phyloP scores from a whole-genome alignment of 2,888 invertebrate genomes.

The Disparrhopalites patrizii region DNA sequence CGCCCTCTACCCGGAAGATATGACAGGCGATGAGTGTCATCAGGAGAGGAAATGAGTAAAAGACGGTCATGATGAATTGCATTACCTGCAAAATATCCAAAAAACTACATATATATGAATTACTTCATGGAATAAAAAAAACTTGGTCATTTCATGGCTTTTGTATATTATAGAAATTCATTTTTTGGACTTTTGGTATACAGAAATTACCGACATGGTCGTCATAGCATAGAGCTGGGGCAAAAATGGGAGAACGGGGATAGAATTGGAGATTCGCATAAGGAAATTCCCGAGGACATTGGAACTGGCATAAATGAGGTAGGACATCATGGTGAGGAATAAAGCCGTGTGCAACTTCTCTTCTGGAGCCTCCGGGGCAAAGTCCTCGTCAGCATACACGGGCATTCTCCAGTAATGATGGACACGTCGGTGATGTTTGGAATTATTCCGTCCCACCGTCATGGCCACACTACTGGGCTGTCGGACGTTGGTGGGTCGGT shows the following conservation, averaged over 20 bases:
- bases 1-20: constrained; percentile 14
- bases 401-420: not conserved
- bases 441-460: no score
- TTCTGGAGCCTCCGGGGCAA: not conserved
- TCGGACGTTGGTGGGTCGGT: not conserved
- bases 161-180: no score
- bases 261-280: not conserved
- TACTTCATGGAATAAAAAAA: no score
- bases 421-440: no score
- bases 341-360: constrained; percentile 6
- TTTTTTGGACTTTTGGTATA: not conserved
- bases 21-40: constrained; percentile 20
- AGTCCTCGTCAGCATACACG: constrained; percentile 1
- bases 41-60: constrained; percentile 21
- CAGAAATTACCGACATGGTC: constrained; percentile 15
- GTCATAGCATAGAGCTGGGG: constrained; percentile 10
- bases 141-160: no score
- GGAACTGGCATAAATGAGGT: constrained; percentile 15
- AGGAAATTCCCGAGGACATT: constrained; percentile 14
- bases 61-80: constrained; percentile 12
- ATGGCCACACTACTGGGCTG: not conserved
- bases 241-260: not conserved
- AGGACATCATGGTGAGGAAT: constrained; percentile 14
- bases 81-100: constrained; percentile 4
- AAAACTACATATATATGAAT: no score